Evolutionary conservation across 2,888 invertebrate genomes (phyloP).

Genomic region (Drosophila nigricruria): DNA sequence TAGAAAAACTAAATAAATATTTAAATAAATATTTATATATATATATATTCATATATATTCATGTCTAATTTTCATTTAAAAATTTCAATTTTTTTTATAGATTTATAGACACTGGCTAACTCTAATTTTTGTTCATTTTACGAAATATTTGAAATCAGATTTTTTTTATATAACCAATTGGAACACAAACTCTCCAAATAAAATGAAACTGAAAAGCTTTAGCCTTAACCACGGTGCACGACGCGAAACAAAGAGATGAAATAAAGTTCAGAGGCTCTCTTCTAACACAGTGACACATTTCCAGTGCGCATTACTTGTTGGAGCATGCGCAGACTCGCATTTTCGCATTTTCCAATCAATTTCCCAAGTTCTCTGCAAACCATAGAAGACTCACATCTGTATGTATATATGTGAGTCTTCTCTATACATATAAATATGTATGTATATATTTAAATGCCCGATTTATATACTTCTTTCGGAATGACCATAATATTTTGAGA

Average conservation of each 20-base stretch:
- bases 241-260: constrained; percentile 49
- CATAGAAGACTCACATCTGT: constrained; percentile 19
- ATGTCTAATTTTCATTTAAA: not conserved
- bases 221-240: constrained; percentile 59
- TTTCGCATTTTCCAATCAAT: constrained; percentile 42
- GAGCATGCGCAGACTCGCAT: constrained; percentile 61
- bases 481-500: constrained; percentile 28
- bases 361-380: constrained; percentile 37
- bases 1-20: not conserved
- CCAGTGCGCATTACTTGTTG: constrained; percentile 67
- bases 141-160: not conserved
- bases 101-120: not conserved
- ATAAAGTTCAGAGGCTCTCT: constrained; percentile 41
- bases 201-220: constrained; percentile 1
- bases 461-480: constrained; percentile 20
- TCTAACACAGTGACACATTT: constrained; percentile 75
- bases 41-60: not conserved
- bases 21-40: not conserved
- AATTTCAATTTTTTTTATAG: no score
- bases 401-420: not conserved
- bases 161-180: not conserved
- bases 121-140: no score
- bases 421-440: not conserved
- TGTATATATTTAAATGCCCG: not conserved
- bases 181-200: constrained; percentile 6